A percentile compares a stretch with the other conserved stretches of the same genome.
phyloP scores from a whole-genome alignment of 2,888 invertebrate species.

The Pseudococcus viburni region DNA sequence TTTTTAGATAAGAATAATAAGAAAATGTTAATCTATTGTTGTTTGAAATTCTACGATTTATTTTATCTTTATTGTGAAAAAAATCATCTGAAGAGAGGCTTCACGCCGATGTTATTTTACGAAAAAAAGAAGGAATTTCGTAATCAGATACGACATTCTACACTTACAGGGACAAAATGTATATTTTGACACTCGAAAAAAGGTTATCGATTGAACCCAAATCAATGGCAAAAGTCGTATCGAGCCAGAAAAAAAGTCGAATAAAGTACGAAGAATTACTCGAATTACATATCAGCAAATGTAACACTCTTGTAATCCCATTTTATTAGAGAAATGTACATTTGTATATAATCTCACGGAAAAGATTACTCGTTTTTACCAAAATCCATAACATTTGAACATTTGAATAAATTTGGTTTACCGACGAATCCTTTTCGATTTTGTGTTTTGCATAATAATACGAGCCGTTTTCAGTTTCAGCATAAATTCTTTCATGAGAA shows the following conservation, averaged over 20 bases:
- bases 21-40: too few species aligned
- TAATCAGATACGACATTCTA: too few species aligned
- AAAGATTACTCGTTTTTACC: constrained; percentile 21
- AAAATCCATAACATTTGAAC: constrained; percentile 21
- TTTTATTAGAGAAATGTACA: neutral
- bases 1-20: too few species aligned
- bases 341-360: neutral
- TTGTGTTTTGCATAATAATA: constrained; percentile 21
- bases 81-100: too few species aligned
- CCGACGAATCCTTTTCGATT: constrained; percentile 21
- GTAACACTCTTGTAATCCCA: neutral
- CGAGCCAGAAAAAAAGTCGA: neutral
- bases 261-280: neutral
- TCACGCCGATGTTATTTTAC: too few species aligned
- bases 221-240: neutral
- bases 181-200: too few species aligned
- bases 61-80: too few species aligned
- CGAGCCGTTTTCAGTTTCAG: neutral
- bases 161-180: too few species aligned
- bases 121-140: too few species aligned
- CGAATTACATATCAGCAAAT: neutral
- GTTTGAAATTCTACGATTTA: too few species aligned
- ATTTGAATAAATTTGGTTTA: constrained; percentile 25
- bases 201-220: neutral
- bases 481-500: constrained; percentile 1